Conservation (phyloP, 2,797 vertebrate genomes). For the Somateria mollissima region DNA sequence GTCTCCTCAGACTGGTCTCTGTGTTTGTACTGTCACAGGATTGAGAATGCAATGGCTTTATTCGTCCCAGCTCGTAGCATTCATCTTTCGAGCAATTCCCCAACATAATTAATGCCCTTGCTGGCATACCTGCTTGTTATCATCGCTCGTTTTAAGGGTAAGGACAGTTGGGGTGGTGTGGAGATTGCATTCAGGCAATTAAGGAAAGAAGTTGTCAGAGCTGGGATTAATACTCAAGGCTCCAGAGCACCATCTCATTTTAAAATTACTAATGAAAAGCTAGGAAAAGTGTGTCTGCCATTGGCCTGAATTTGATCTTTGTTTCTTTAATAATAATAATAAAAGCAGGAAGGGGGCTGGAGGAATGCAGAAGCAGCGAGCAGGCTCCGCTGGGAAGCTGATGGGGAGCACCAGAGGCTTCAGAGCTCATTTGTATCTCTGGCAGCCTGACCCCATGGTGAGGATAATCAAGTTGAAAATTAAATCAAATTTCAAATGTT, state of each 20-base stretch:
- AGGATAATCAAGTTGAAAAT: constrained; percentile 75
- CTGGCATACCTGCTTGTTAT: background rate
- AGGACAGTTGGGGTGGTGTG: background rate
- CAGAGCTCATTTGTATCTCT: constrained; percentile 5
- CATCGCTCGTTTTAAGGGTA: background rate
- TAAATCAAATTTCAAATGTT: constrained; percentile 79
- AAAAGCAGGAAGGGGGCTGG: constrained; percentile 6
- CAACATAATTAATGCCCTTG: constrained; percentile 21
- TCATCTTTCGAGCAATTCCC: constrained; percentile 30
- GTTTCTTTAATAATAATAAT: constrained; percentile 36
- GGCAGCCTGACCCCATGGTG: constrained; percentile 53
- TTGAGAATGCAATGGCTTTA: background rate
- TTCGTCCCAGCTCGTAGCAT: background rate
- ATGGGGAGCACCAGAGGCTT: background rate
- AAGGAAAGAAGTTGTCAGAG: constrained; percentile 4
- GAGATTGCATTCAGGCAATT: constrained; percentile 17
- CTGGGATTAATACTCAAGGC: background rate
- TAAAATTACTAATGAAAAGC: constrained; percentile 18
- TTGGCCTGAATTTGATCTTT: constrained; percentile 39
- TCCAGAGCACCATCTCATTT: constrained; percentile 2
- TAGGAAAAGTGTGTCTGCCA: background rate
- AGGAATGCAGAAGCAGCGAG: background rate
- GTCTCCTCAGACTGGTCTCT: background rate
- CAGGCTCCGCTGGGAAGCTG: background rate
- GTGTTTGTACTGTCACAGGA: background rate